A percentile compares a stretch with the other conserved stretches of the same genome.
These are phyloP conservation scores for Leptinotarsa defecta DNA, from an alignment of 1,140 invertebrate genomes.

Conservation along the genomic window DNA sequence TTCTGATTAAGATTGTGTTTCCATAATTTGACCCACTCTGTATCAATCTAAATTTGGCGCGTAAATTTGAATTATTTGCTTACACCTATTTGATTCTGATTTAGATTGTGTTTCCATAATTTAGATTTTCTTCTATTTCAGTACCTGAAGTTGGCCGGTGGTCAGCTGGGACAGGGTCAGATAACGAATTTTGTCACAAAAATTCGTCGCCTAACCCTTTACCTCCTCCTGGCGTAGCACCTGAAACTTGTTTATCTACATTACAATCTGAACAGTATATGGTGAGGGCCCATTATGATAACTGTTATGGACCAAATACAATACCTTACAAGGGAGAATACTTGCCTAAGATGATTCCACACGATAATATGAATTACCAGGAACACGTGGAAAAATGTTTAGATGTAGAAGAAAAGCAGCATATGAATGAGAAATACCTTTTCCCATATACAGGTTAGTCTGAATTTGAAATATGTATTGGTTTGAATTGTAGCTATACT, in stretches of 20 bases:
- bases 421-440: constrained; percentile 74
- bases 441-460: constrained; percentile 73
- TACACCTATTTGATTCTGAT: too few species aligned
- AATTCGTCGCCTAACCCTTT: constrained; percentile 73
- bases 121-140: constrained; percentile 35
- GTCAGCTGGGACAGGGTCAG: constrained; percentile 77
- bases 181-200: constrained; percentile 71
- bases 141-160: constrained; percentile 70
- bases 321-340: constrained; percentile 50
- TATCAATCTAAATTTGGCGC: too few species aligned
- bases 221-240: constrained; percentile 72
- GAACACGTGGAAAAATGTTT: constrained; percentile 67
- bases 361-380: constrained; percentile 64
- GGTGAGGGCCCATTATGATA: constrained; percentile 58
- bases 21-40: too few species aligned
- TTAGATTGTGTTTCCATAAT: not conserved
- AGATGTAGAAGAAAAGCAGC: constrained; percentile 74
- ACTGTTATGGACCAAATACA: constrained; percentile 62
- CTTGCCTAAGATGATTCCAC: constrained; percentile 62
- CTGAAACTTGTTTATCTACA: constrained; percentile 63
- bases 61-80: too few species aligned
- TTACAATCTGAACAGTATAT: constrained; percentile 58
- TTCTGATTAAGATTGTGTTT: too few species aligned
- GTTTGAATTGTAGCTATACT: not conserved
- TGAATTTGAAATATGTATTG: constrained; percentile 39